These are phyloP conservation scores for Monopterus albus DNA, from an alignment of 2,113 vertebrate genomes.

Conservation along the genomic window DNA sequence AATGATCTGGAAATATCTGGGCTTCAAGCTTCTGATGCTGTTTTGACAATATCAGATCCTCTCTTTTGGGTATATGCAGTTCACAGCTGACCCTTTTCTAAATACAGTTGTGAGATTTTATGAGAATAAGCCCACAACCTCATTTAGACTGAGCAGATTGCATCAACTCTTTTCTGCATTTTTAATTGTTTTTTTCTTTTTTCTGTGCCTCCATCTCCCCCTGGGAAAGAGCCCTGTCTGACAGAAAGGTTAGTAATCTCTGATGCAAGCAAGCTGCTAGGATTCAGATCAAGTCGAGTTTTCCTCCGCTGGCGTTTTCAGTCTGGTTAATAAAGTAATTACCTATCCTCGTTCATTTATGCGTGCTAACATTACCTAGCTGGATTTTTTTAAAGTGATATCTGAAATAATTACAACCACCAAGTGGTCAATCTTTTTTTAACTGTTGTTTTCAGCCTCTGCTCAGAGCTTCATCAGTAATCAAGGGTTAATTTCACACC, in stretches of 20 bases:
- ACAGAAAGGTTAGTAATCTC: constrained; percentile 77
- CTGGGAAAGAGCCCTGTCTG: constrained; percentile 59
- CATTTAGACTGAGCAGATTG: constrained; percentile 63
- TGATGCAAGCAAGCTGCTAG: constrained; percentile 77
- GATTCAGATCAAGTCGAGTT: constrained; percentile 78
- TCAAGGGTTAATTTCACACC: constrained; percentile 99
- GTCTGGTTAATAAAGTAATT: constrained; percentile 75
- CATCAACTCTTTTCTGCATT: constrained; percentile 72
- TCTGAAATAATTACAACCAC: constrained; percentile 71
- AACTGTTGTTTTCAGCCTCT: constrained; percentile 74
- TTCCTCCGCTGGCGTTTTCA: constrained; percentile 67
- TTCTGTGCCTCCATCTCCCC: constrained; percentile 41
- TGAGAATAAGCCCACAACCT: constrained; percentile 28
- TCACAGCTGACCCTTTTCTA: constrained; percentile 9
- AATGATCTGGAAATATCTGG: background rate
- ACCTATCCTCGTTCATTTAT: constrained; percentile 58
- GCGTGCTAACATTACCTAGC: constrained; percentile 55
- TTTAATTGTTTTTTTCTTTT: constrained; percentile 73
- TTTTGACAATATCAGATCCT: background rate
- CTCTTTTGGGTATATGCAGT: constrained; percentile 5
- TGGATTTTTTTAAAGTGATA: constrained; percentile 47
- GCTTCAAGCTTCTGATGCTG: constrained; percentile 5
- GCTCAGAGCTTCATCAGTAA: constrained; percentile 86
- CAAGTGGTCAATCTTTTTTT: constrained; percentile 72
- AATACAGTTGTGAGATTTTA: constrained; percentile 33